Percentiles rank a stretch among this genome's conserved stretches.
These are phyloP conservation scores for Bergia puertoricense DNA, from an alignment of 92 coral and sea anemone genomes.

Conservation along the genomic window DNA sequence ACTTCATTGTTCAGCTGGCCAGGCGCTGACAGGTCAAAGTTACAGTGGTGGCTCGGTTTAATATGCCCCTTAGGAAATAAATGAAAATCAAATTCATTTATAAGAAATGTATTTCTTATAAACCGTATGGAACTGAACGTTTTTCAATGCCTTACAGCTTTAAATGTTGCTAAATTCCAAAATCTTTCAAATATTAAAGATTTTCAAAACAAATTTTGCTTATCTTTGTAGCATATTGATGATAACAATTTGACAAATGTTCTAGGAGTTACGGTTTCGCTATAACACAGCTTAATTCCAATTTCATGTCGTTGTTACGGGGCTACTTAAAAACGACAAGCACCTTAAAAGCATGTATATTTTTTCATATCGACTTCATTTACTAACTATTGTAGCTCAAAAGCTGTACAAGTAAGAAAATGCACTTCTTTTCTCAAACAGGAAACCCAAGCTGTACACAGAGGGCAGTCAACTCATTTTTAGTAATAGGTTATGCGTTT, in stretches of 20 bases:
- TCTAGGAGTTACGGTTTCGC: background rate
- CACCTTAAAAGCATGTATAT: background rate
- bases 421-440: background rate
- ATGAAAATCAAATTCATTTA: too few relatives aligned
- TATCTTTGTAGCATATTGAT: background rate
- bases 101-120: too few relatives aligned
- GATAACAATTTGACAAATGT: background rate
- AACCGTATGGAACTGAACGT: background rate
- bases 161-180: background rate
- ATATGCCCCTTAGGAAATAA: too few relatives aligned
- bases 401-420: too few relatives aligned
- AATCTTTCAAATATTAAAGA: background rate
- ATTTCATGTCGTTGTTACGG: background rate
- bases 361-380: background rate
- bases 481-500: background rate
- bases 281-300: background rate
- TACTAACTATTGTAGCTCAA: background rate
- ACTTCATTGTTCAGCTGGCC: too few relatives aligned
- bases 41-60: too few relatives aligned
- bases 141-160: too few relatives aligned
- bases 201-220: background rate
- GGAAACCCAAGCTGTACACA: background rate
- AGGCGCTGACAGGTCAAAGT: background rate
- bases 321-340: background rate
- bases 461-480: background rate